Evolutionary conservation across 2,113 vertebrate species (phyloP).

Genomic region (Embiotoca jacksoni): DNA sequence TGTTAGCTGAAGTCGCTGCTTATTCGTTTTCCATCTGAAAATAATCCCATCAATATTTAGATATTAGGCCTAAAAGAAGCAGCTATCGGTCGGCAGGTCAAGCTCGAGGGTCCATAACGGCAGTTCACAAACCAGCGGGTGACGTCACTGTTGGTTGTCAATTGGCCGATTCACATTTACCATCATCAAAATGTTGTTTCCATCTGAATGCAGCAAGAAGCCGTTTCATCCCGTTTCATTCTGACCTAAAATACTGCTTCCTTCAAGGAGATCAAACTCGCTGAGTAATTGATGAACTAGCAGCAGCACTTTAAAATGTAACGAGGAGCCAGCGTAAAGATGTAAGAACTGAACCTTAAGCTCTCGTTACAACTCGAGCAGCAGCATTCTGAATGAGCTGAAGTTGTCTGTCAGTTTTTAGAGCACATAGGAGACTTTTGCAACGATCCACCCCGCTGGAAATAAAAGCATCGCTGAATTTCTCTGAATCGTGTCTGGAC

Average conservation of each 20-base stretch:
- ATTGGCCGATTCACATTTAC: background rate
- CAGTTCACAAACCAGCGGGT: too few relatives aligned
- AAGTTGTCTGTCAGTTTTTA: background rate
- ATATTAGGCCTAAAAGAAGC: too few relatives aligned
- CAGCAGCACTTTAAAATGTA: background rate
- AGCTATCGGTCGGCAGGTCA: too few relatives aligned
- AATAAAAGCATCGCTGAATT: background rate
- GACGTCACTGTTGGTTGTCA: too few relatives aligned
- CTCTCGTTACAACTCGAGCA: too few relatives aligned
- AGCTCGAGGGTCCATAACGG: too few relatives aligned
- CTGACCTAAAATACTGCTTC: background rate
- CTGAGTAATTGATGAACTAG: background rate
- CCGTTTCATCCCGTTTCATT: constrained; percentile 4
- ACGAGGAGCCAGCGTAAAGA: background rate
- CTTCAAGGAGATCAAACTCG: background rate
- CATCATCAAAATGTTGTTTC: background rate
- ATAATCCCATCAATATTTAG: too few relatives aligned
- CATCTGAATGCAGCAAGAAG: background rate
- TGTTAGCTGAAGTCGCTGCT: too few relatives aligned
- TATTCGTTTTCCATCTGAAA: too few relatives aligned
- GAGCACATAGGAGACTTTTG: background rate
- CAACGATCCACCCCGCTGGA: background rate
- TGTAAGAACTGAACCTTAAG: background rate
- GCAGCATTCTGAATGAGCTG: background rate
- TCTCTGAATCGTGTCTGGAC: background rate